Evolutionary conservation across 2,797 vertebrate genomes (phyloP).

Genomic region (Myripristis murdjan): DNA sequence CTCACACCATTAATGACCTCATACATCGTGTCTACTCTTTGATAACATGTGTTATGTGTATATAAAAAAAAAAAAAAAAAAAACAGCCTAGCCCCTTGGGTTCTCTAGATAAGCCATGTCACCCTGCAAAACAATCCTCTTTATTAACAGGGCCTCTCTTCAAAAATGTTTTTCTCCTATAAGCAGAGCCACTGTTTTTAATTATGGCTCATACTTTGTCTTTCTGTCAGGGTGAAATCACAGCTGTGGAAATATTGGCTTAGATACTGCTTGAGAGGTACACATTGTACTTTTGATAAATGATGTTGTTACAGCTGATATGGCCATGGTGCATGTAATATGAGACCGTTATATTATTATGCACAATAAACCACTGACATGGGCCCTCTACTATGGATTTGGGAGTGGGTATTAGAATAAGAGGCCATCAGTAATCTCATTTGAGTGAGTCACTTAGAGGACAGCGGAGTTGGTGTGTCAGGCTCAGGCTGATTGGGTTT

Average conservation of each 20-base stretch:
- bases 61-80: constrained; percentile 6
- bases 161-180: neutral
- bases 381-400: constrained; percentile 28
- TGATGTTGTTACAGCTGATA: neutral
- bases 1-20: constrained; percentile 35
- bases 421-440: constrained; percentile 16
- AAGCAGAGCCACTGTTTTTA: neutral
- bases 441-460: constrained; percentile 40
- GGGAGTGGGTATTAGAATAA: constrained; percentile 10
- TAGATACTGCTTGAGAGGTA: constrained; percentile 5
- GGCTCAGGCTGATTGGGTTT: neutral
- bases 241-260: neutral
- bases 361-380: neutral
- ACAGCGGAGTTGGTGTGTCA: constrained; percentile 12
- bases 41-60: constrained; percentile 40
- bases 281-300: constrained; percentile 1
- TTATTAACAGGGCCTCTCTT: constrained; percentile 47
- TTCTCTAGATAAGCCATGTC: constrained; percentile 45
- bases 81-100: constrained; percentile 33
- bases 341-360: neutral
- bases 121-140: constrained; percentile 68
- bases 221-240: neutral
- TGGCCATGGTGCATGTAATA: neutral
- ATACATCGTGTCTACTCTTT: constrained; percentile 10
- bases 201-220: constrained; percentile 3